phyloP scores from a whole-genome alignment of 2,113 vertebrate genomes.

The Hoplias malabaricus region DNA sequence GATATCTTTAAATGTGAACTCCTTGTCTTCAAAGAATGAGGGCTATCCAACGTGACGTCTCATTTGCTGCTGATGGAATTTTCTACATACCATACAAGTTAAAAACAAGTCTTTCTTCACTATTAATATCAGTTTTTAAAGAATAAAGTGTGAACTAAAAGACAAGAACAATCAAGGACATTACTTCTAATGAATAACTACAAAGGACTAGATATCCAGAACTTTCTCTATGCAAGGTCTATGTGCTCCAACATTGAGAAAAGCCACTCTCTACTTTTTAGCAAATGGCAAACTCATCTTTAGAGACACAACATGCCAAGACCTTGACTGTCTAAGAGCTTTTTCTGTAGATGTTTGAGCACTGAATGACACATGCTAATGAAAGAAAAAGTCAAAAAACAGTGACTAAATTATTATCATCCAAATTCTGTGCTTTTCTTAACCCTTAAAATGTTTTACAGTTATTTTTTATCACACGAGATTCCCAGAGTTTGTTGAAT shows the following conservation, averaged over 20 bases:
- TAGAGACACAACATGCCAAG: not conserved
- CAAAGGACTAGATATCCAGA: slow-evolving; percentile 14
- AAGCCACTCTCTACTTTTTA: slow-evolving; percentile 1
- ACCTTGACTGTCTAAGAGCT: not conserved
- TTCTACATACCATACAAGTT: slow-evolving; percentile 45
- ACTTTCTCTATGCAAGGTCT: slow-evolving; percentile 55
- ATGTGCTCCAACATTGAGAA: slow-evolving; percentile 7
- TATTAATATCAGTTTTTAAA: slow-evolving; percentile 3
- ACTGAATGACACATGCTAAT: not conserved
- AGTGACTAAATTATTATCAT: not conserved
- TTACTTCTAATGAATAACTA: not conserved
- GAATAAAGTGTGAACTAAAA: slow-evolving; percentile 15
- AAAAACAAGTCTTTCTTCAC: slow-evolving; percentile 23
- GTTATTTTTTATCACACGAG: not conserved
- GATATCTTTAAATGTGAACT: slow-evolving; percentile 30
- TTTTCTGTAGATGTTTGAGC: not conserved
- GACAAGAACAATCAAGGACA: slow-evolving; percentile 7
- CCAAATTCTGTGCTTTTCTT: too few species aligned
- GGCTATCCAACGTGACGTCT: slow-evolving; percentile 58
- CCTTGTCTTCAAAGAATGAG: slow-evolving; percentile 59
- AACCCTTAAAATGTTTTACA: not conserved
- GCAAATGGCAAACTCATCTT: not conserved
- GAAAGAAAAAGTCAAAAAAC: slow-evolving; percentile 3
- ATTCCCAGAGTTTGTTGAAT: not conserved
- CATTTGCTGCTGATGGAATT: slow-evolving; percentile 38